phyloP scores from a whole-genome alignment of 2,888 invertebrate species.

The Drosophila merina region DNA sequence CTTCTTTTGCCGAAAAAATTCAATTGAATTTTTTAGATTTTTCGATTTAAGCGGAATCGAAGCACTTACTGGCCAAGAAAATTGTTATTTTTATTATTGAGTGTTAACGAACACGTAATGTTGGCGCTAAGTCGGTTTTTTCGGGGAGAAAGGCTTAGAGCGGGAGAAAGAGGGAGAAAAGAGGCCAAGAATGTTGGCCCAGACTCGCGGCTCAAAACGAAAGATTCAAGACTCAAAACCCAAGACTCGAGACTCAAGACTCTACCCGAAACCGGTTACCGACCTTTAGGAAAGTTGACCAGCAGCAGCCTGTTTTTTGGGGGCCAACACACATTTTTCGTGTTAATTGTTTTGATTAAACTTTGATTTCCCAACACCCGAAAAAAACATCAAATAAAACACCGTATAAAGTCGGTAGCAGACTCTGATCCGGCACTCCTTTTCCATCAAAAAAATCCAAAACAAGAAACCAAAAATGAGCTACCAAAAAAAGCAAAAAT shows the following conservation, averaged over 20 bases:
- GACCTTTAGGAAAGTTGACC: slow-evolving; percentile 74
- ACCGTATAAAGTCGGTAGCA: too few relatives aligned
- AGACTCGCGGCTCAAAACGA: slow-evolving; percentile 15
- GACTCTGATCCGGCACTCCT: slow-evolving; percentile 27
- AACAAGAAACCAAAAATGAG: too few relatives aligned
- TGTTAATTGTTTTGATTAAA: slow-evolving; percentile 73
- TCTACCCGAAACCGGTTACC: slow-evolving; percentile 63
- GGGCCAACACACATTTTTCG: slow-evolving; percentile 47
- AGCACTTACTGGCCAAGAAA: slow-evolving; percentile 32
- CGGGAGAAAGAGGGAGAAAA: not conserved
- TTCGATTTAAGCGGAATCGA: slow-evolving; percentile 6
- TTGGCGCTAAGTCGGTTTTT: slow-evolving; percentile 62
- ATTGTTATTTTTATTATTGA: slow-evolving; percentile 57
- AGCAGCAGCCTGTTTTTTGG: slow-evolving; percentile 29
- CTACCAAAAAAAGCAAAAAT: too few relatives aligned
- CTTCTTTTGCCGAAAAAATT: slow-evolving; percentile 61
- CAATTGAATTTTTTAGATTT: slow-evolving; percentile 47
- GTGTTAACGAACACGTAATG: slow-evolving; percentile 71
- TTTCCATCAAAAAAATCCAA: not conserved
- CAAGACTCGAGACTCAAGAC: not conserved
- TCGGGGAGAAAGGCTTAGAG: slow-evolving; percentile 28
- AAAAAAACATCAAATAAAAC: too few relatives aligned
- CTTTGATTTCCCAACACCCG: slow-evolving; percentile 18
- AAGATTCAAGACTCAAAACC: not conserved
- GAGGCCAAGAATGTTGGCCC: slow-evolving; percentile 39